Evolutionary conservation across 2,113 vertebrate species (phyloP), one percentile per base, ranked within the genome.

Genomic region (Engraulis encrasicolus): DNA sequence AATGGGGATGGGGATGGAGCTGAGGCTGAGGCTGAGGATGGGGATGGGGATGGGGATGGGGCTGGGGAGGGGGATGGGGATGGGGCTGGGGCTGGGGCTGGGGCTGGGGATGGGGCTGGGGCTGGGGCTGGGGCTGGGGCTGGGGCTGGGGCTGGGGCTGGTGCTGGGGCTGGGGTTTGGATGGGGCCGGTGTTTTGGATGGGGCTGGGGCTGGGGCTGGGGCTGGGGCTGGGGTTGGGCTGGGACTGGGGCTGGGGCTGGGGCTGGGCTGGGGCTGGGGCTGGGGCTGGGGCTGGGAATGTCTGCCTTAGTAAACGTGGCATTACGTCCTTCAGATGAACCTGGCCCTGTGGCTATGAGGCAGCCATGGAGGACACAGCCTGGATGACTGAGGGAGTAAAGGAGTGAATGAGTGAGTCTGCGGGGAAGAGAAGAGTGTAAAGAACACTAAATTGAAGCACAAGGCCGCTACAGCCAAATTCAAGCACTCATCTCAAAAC

Each of bases 281-380:
- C 3, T 45, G 40, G 40, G 40, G 40, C 78, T 71, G 66, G n/a
- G 82, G 66, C 48, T 81, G 81, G 89, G 86, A 91, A 87, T 92
- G 91, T 91, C 90, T 90, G 88, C 88, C 84, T 86, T 17, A 52
- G 89, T 90, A 87, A 88, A 83, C 50, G 78, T 23, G 34, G 88
- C 3, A 9, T 45, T 45, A 86, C 66, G 92, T 93, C 94, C 93
- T 95, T 95, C 90, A 93, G 91, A 95, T 89, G 88, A 92, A 87
- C 85, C 87, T 88, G 86, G 86, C 90, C 91, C 92, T 54, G 81
- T 92, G 91, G 92, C 91, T 82, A 88, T 14, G 40, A 31, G 31
- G 78, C 86, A 80, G 86, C 79, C 81, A 45, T 45, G 40, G 11
- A 52, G 88, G 90, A 92, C 91, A 91, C 92, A 92, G 66, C 11